Percentiles rank a stretch among this genome's conserved stretches.
These are phyloP conservation scores for Sminthurinus signatus DNA, from an alignment of 1,140 invertebrate genomes.

Conservation along the genomic window DNA sequence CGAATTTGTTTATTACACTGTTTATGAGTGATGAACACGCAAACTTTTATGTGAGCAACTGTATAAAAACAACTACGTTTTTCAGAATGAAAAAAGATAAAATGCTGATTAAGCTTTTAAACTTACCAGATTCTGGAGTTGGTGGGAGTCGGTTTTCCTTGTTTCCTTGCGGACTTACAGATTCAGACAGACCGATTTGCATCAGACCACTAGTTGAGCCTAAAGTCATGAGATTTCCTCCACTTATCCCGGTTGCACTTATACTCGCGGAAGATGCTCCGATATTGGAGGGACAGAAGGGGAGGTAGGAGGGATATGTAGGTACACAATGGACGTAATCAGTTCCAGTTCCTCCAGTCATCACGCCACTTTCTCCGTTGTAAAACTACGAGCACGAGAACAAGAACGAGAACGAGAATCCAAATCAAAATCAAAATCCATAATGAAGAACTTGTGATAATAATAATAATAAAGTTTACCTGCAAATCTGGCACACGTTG, in stretches of 20 bases:
- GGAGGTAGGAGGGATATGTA: slow-evolving; percentile 22
- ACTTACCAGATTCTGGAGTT: slow-evolving; percentile 38
- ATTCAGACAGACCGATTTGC: slow-evolving; percentile 20
- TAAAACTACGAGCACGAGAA: too few relatives aligned
- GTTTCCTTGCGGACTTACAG: slow-evolving; percentile 38
- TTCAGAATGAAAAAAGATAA: too few relatives aligned
- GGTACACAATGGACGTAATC: slow-evolving; percentile 29
- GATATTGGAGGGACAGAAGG: slow-evolving; percentile 19
- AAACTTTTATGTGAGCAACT: too few relatives aligned
- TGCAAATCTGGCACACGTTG: slow-evolving; percentile 37
- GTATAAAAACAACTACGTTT: too few relatives aligned
- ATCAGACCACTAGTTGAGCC: neutral
- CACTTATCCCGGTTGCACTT: neutral
- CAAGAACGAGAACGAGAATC: too few relatives aligned
- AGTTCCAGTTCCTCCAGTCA: neutral
- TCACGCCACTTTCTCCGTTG: slow-evolving; percentile 2
- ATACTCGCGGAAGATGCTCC: slow-evolving; percentile 12
- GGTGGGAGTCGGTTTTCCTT: slow-evolving; percentile 38
- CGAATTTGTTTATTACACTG: too few relatives aligned
- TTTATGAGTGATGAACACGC: too few relatives aligned
- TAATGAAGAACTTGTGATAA: neutral
- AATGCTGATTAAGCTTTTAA: neutral
- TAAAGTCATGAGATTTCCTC: neutral
- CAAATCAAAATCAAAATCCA: too few relatives aligned
- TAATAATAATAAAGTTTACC: too few relatives aligned